Base-by-base conservation (phyloP, 1,140 invertebrate species). In the Acyrthosiphon pisum region DNA sequence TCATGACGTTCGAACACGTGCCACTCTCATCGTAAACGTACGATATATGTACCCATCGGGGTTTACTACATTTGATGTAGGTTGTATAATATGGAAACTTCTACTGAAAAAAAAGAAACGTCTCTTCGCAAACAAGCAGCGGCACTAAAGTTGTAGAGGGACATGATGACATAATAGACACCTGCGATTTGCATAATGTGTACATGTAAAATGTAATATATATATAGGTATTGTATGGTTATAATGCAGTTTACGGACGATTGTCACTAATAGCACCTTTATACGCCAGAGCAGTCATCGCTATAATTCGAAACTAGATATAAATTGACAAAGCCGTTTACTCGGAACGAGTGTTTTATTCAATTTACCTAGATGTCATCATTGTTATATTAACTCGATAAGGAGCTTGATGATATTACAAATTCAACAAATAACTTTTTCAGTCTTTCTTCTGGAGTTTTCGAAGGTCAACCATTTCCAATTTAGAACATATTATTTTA, bases 351-450 rank as follows among this genome's bases (percentile, higher is more conserved):
- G 30, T 76, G 30, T n/a, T 76, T 35, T 0, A 76, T 76, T 76
- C 60, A 6, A 76, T 76, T 76, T 76, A 6, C 30, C 60, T 18
- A 18, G 60, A n/a, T 18, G 60, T 68, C 11, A n/a, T 76, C 14
- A 76, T 68, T 68, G 26, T 68, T n/a, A n/a, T n/a, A 76, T 35
- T n/a, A 76, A 76, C 60, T 35, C 60, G n/a, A 76, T n/a, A 20
- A 18, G n/a, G 14, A 76, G n/a, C 14, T 76, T n/a, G 60, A 76
- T n/a, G 18, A n/a, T 76, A n/a, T n/a, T n/a, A 76, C 18, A 76
- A 76, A 76, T 76, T 76, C 60, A 76, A 76, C n/a, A n/a, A 76
- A 76, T n/a, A 76, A 76, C n/a, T 35, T 76, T 76, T 35, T 76
- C 30, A 35, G n/a, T 76, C 18, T 76, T 76, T 76, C 30, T 76